Conservation (phyloP, 2,888 invertebrate genomes). For the Macrostomum cliftonense region DNA sequence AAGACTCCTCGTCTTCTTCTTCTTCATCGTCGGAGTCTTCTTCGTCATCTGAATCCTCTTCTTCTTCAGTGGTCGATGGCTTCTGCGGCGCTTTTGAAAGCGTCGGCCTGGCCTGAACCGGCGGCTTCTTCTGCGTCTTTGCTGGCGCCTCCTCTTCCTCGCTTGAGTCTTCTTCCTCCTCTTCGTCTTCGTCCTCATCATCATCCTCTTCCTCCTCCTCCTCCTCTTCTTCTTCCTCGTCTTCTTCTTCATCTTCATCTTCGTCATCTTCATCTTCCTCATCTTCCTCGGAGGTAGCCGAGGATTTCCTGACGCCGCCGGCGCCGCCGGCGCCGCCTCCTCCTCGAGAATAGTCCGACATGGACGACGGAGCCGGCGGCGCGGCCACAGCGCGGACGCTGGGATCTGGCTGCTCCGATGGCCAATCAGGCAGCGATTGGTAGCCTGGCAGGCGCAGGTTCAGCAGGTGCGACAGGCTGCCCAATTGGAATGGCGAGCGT, state of each 20-base stretch:
- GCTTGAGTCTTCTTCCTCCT: constrained; percentile 6
- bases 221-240: constrained; percentile 17
- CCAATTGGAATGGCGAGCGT: constrained; percentile 69
- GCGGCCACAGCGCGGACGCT: constrained; percentile 52
- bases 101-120: background rate
- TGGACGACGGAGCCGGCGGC: constrained; percentile 20
- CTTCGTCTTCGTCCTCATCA: constrained; percentile 14
- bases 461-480: constrained; percentile 80
- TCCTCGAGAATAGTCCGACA: background rate
- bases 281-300: constrained; percentile 13
- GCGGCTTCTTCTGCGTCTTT: constrained; percentile 27
- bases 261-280: constrained; percentile 14
- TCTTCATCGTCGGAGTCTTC: constrained; percentile 5
- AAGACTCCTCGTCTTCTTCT: background rate
- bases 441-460: constrained; percentile 69
- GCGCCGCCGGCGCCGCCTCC: no score
- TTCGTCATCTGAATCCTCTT: constrained; percentile 14
- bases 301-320: constrained; percentile 3
- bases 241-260: constrained; percentile 11
- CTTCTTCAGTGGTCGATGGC: constrained; percentile 10
- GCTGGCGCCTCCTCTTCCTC: background rate
- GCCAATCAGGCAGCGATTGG: constrained; percentile 65
- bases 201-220: constrained; percentile 5
- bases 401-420: constrained; percentile 54
- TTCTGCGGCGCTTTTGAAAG: constrained; percentile 1